Percentiles rank a stretch among this genome's conserved stretches.
Conservation (phyloP, 2,797 vertebrate species). For the Chromis chromis region DNA sequence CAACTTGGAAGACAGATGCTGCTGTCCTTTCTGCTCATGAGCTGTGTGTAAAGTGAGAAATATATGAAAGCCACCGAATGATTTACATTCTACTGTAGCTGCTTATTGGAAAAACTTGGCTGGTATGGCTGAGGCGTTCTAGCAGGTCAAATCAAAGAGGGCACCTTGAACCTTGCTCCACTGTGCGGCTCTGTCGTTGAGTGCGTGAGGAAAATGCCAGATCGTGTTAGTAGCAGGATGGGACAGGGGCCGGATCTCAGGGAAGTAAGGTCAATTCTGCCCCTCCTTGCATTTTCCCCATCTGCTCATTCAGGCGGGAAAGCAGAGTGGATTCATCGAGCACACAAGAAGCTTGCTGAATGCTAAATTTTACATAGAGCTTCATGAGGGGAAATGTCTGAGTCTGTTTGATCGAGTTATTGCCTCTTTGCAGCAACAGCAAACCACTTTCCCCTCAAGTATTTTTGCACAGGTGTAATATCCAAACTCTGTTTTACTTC, state of each 20-base stretch:
- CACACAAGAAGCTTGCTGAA: slow-evolving; percentile 45
- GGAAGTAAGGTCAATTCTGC: slow-evolving; percentile 51
- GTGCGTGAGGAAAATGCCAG: slow-evolving; percentile 64
- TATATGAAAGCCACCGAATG: slow-evolving; percentile 13
- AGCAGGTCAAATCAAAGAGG: slow-evolving; percentile 63
- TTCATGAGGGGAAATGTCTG: slow-evolving; percentile 34
- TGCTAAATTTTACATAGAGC: slow-evolving; percentile 67
- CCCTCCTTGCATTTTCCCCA: slow-evolving; percentile 40
- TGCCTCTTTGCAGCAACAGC: slow-evolving; percentile 25
- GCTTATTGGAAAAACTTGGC: slow-evolving; percentile 33
- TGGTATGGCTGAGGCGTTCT: neutral
- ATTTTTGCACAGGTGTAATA: slow-evolving; percentile 48
- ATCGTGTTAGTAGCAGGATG: slow-evolving; percentile 50
- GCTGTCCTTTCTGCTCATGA: slow-evolving; percentile 6
- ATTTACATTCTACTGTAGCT: slow-evolving; percentile 52
- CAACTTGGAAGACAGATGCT: slow-evolving; percentile 9
- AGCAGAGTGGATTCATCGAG: slow-evolving; percentile 61
- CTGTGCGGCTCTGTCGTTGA: slow-evolving; percentile 40
- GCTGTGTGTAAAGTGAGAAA: slow-evolving; percentile 14
- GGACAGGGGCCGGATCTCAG: slow-evolving; percentile 28
- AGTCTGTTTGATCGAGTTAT: slow-evolving; percentile 45
- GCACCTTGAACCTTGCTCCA: slow-evolving; percentile 58
- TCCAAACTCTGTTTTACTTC: slow-evolving; percentile 30
- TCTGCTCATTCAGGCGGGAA: slow-evolving; percentile 62
- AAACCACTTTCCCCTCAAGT: slow-evolving; percentile 26